Percentiles rank a stretch among this genome's conserved stretches.
Evolutionary conservation across 2,797 vertebrate genomes (phyloP).

Genomic region (Okamejei kenojei): DNA sequence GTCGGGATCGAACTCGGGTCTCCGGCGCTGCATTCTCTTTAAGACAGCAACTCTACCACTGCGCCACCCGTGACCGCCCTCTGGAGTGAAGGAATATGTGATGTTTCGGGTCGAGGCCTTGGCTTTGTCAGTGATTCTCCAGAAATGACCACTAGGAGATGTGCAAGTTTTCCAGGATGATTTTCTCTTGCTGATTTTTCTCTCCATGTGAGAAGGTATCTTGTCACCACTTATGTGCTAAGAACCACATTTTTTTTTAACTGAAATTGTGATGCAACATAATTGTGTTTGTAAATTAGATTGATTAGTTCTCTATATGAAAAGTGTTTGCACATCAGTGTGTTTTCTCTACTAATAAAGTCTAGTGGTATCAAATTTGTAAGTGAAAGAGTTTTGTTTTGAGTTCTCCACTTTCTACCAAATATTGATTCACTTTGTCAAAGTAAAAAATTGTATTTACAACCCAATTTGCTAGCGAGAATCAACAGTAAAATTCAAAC

Average conservation of each 20-base stretch:
- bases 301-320: not conserved
- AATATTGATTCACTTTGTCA: not conserved
- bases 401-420: not conserved
- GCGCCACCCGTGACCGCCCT: too few species aligned
- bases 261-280: not conserved
- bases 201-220: not conserved
- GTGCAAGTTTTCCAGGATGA: not conserved
- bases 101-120: too few species aligned
- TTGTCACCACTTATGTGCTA: not conserved
- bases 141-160: not conserved
- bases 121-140: not conserved
- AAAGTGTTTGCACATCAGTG: not conserved
- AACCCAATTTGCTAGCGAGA: not conserved
- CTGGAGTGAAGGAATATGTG: too few species aligned
- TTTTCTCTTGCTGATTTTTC: not conserved
- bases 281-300: not conserved
- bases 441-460: not conserved
- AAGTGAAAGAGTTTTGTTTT: not conserved
- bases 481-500: not conserved
- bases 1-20: too few species aligned
- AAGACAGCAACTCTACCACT: too few species aligned
- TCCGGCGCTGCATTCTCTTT: too few species aligned
- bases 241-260: not conserved
- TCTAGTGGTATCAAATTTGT: not conserved
- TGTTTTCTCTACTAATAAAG: not conserved